Evolutionary conservation across 2,888 invertebrate species (phyloP), one percentile per base, ranked within the genome.

Genomic region (Meta bourneti): DNA sequence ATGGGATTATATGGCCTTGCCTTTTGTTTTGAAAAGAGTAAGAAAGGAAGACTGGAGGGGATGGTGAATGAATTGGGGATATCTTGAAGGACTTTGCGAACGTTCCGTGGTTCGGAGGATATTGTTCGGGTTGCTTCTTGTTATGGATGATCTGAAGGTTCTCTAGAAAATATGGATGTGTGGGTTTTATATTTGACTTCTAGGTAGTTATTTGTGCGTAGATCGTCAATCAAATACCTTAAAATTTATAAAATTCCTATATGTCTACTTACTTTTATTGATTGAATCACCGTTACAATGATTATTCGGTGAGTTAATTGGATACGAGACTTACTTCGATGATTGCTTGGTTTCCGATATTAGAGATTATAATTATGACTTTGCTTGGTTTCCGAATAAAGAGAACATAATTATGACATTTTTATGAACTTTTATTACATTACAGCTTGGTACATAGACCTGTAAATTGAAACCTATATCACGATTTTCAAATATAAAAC

Each of bases 1-100:
- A 84, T 90, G 79, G 78, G 83, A 90, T 90, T 90, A 84, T 90
- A 79, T 78, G 79, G 78, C 78, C 78, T 78, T 48, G 83, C 78
- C 83, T 90, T 61, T 83, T 90, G 89, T 90, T 83, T 90, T 77
- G 78, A 79, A 74, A 88, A 81, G 71, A 34, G 34, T 34, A 34
- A 34, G 34, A 34, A 34, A 34, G 34, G 34, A 34, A 34, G 34
- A 34, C 34, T 34, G 34, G 34, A 51, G 52, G 78, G 61, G 54
- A 54, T 20, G 69, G 70, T 9, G 77, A 74, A 71, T 51, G 54
- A 78, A 69, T 34, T 61, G 61, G 11, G 61, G 61, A 61, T 61
- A 69, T 82, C 71, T 48, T 82, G 69, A 77, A 85, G 75, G 77
- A 69, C 48, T 85, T 85, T 85, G 51, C 34, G 49, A 61, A 77